Evolutionary conservation across 2,797 vertebrate genomes (phyloP).

Genomic region (Fringilla coelebs): DNA sequence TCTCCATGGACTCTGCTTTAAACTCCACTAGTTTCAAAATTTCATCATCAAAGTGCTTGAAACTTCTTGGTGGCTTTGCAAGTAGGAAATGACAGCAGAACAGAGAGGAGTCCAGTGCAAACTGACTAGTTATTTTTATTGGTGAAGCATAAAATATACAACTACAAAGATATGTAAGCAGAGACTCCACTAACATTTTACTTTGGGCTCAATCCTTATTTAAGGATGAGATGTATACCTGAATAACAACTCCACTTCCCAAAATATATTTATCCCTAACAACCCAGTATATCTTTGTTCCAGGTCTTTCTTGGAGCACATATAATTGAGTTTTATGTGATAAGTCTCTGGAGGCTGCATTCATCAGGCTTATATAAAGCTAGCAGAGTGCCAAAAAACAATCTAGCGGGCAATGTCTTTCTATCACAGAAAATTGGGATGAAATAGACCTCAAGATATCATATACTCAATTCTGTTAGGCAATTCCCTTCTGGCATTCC

Average conservation of each 20-base stretch:
- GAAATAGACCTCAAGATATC: background rate
- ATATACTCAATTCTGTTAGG: background rate
- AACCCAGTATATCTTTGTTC: background rate
- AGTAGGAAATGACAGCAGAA: background rate
- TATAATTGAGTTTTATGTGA: background rate
- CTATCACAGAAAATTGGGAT: background rate
- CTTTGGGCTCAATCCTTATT: background rate
- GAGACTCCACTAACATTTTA: background rate
- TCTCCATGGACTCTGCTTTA: background rate
- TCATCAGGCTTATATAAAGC: background rate
- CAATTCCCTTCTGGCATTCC: background rate
- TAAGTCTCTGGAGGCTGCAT: background rate
- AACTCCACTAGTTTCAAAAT: background rate
- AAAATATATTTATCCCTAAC: background rate
- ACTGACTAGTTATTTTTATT: background rate
- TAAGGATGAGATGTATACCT: background rate
- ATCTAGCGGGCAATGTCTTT: background rate
- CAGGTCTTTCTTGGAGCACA: background rate
- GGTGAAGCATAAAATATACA: background rate
- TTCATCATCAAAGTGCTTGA: background rate
- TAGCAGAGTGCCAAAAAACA: background rate
- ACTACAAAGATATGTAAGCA: background rate
- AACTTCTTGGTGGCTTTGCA: background rate
- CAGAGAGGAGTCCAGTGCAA: background rate
- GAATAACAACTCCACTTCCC: background rate